phyloP scores from a whole-genome alignment of 1,140 invertebrate species.

The Brachionus sp. region DNA sequence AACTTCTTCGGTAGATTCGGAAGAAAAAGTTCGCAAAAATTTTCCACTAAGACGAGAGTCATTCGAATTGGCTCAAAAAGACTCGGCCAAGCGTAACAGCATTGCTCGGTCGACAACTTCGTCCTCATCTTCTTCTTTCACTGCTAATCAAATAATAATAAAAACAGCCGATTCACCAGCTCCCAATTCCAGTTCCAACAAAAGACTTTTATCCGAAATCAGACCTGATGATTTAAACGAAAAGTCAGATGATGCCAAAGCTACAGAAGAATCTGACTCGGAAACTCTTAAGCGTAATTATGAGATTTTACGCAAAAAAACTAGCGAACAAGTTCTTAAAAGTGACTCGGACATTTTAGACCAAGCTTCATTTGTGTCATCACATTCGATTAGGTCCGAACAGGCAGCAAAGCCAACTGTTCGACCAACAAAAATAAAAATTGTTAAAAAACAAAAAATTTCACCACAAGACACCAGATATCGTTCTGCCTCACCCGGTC shows the following conservation, averaged over 20 bases:
- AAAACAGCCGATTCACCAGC: background rate
- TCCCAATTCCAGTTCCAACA: background rate
- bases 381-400: conserved; percentile 9
- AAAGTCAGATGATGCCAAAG: background rate
- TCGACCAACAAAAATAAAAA: conserved; percentile 11
- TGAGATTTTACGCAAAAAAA: conserved; percentile 22
- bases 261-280: background rate
- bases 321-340: conserved; percentile 1
- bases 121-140: background rate
- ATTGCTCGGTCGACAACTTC: background rate
- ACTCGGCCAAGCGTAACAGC: background rate
- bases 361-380: background rate
- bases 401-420: background rate
- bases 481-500: conserved; percentile 14
- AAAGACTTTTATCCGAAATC: conserved; percentile 20
- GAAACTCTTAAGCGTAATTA: conserved; percentile 25
- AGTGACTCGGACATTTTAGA: background rate
- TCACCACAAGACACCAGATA: background rate
- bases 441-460: conserved; percentile 23
- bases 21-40: background rate
- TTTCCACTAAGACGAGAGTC: conserved; percentile 24
- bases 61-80: conserved; percentile 33
- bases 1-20: background rate
- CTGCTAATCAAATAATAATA: conserved; percentile 14
- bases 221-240: background rate